Percentiles rank a stretch among this genome's conserved stretches.
These are phyloP conservation scores for Troides helena DNA, from an alignment of 2,888 invertebrate species.

Conservation along the genomic window DNA sequence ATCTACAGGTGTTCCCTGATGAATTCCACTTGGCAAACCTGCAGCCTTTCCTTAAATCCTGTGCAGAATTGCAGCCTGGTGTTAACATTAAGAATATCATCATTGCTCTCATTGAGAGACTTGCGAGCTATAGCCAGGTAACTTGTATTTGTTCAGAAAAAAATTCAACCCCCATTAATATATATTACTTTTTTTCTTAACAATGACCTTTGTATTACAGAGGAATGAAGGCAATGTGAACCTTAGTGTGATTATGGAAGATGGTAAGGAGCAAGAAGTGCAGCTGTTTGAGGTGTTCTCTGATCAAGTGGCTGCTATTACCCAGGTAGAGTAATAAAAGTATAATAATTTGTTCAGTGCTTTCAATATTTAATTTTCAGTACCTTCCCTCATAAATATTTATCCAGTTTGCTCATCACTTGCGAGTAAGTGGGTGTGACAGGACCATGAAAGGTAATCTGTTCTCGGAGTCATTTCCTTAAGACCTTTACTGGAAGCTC, in stretches of 20 bases:
- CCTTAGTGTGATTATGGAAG: constrained; percentile 75
- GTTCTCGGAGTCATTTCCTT: too few relatives aligned
- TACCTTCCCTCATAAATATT: too few relatives aligned
- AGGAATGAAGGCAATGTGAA: constrained; percentile 73
- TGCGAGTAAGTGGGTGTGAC: too few relatives aligned
- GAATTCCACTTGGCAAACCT: constrained; percentile 98
- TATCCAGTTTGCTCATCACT: too few relatives aligned
- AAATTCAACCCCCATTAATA: too few relatives aligned
- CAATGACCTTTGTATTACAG: constrained; percentile 42
- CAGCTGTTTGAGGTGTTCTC: constrained; percentile 99
- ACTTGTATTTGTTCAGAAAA: too few relatives aligned
- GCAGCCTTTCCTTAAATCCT: constrained; percentile 96
- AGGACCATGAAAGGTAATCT: too few relatives aligned
- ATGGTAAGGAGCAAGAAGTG: constrained; percentile 88
- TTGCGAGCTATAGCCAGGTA: constrained; percentile 91
- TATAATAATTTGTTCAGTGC: too few relatives aligned
- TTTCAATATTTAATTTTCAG: too few relatives aligned
- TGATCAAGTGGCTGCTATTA: constrained; percentile 96
- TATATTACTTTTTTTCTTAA: too few relatives aligned
- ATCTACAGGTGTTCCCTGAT: constrained; percentile 94
- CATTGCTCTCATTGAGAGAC: constrained; percentile 95
- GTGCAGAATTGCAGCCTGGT: constrained; percentile 96
- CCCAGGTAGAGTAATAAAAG: constrained; percentile 81
- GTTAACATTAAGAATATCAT: constrained; percentile 99
- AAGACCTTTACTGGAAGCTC: too few relatives aligned